Conservation (phyloP, 2,113 vertebrate genomes). For the Otis tarda region DNA sequence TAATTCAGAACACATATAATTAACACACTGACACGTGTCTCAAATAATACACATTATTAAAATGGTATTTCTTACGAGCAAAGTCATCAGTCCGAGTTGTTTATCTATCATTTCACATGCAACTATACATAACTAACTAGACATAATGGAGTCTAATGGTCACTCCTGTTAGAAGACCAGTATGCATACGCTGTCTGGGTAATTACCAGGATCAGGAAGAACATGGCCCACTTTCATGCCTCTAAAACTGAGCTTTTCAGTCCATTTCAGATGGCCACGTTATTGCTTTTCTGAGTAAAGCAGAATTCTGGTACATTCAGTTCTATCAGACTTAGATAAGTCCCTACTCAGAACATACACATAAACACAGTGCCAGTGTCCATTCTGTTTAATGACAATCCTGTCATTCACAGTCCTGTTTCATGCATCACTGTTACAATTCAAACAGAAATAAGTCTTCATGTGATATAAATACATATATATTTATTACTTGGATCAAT, state of each 20-base stretch:
- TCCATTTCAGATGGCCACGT: neutral
- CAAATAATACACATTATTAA: neutral
- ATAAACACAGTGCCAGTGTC: neutral
- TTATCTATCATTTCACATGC: neutral
- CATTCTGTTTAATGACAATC: neutral
- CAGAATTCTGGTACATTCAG: neutral
- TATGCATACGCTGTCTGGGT: neutral
- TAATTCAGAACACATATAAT: neutral
- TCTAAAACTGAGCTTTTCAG: neutral
- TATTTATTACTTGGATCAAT: neutral
- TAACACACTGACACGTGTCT: rapidly evolving
- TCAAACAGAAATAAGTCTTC: neutral
- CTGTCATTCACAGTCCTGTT: neutral
- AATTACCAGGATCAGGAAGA: neutral
- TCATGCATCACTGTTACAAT: neutral
- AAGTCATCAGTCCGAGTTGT: neutral
- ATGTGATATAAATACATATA: neutral
- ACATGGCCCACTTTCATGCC: rapidly evolving
- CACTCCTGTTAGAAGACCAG: neutral
- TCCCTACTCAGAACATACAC: neutral
- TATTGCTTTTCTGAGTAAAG: neutral
- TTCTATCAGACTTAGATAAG: neutral
- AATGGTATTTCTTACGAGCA: neutral
- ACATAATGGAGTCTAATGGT: rapidly evolving
- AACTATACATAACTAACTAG: neutral